These are phyloP conservation scores for Pimephales promelas DNA, from an alignment of 2,113 vertebrate species.

Conservation along the genomic window DNA sequence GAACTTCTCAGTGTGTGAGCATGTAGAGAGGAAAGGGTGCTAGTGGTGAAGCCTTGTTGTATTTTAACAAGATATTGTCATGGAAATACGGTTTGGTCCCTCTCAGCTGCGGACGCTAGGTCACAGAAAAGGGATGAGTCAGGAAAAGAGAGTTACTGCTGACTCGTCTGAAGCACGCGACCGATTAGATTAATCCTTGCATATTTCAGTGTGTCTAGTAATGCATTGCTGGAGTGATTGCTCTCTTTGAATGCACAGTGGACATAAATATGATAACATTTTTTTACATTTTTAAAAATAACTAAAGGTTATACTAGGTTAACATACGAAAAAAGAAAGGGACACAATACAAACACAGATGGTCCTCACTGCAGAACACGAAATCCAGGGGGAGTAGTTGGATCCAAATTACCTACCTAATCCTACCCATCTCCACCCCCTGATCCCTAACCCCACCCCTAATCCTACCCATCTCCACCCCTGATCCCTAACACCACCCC, in stretches of 20 bases:
- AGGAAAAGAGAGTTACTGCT: conserved; percentile 3
- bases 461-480: no score
- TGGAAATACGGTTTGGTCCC: conserved; percentile 10
- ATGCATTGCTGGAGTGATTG: not conserved
- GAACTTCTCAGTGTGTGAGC: conserved; percentile 39
- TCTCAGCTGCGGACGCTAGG: conserved; percentile 21
- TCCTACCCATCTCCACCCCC: no score
- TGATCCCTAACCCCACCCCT: no score
- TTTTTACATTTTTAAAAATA: no score
- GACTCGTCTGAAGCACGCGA: conserved; percentile 25
- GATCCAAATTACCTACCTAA: no score
- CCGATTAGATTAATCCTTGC: conserved; percentile 11
- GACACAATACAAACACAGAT: no score
- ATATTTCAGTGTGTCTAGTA: not conserved
- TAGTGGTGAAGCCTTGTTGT: conserved; percentile 44
- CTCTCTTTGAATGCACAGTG: not conserved
- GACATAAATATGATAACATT: not conserved
- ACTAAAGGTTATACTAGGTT: no score
- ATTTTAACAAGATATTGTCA: conserved; percentile 58
- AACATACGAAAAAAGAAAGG: no score
- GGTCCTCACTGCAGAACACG: no score
- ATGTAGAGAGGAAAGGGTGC: conserved; percentile 35
- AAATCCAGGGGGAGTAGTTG: no score
- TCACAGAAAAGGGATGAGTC: conserved; percentile 21
- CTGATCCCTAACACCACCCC: no score